Evolutionary conservation across 2,888 invertebrate genomes (phyloP), one percentile per base, ranked within the genome.

Genomic region (Rhopalosiphum nymphaeae): DNA sequence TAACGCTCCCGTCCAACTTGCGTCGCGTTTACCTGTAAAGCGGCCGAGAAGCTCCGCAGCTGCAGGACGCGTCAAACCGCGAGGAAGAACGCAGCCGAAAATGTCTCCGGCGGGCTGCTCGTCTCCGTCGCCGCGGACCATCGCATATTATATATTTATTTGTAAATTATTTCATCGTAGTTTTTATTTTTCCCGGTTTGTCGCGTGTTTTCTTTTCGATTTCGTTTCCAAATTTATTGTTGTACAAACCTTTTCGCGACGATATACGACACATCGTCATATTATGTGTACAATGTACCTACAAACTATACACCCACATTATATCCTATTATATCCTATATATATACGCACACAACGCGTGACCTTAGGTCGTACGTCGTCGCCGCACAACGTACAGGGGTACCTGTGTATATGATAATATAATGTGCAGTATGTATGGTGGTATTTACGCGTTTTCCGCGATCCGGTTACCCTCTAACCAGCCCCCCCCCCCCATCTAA

Each of bases 1-100:
- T 99, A 95, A 99, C 99, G 7, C 98, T 98, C 0, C 97, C 98
- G 0, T 97, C 98, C 93, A 98, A 99, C 96, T 96, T 99, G 94
- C 96, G 99, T 95, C 97, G 98, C 95, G 98, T 99, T 96, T 99
- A 98, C 96, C 97, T 99, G 97, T 99, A 92, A 53, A 67, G 25
- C 46, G 61, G n/a, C 25, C 21, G 26, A 16, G 11, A 13, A 16
- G 10, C 36, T 13, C 57, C 2, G 16, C 61, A 29, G 42, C n/a
- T 16, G 57, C 86, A 13, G 16, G 13, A 89, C 42, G 9, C 13
- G 25, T 56, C 88, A 9, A 53, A 2, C 9, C 53, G 25, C 42
- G 13, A 3, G 11, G 46, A 5, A 3, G 16, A n/a, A 87, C n/a
- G 16, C 4, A 5, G 49, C n/a, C n/a, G 42, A 57, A 57, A 57